Evolutionary conservation across 2,113 vertebrate genomes (phyloP).

Genomic region (Amphilophus citrinellus): DNA sequence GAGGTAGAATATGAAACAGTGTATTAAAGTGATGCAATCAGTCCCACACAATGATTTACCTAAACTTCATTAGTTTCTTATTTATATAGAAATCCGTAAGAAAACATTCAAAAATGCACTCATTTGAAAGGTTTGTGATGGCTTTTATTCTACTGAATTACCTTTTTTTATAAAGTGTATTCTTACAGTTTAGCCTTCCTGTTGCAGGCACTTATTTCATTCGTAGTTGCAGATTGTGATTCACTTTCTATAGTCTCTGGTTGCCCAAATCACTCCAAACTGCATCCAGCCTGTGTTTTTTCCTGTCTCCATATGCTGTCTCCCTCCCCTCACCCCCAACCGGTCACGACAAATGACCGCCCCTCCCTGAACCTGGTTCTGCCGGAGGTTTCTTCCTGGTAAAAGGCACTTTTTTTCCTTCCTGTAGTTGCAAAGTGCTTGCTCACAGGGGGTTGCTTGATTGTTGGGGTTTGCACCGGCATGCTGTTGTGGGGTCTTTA

Average conservation of each 20-base stretch:
- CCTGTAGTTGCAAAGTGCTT: no score
- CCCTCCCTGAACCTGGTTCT: fast-evolving
- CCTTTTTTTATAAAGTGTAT: no score
- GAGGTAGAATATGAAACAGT: no score
- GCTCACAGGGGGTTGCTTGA: not conserved
- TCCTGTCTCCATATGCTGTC: not conserved
- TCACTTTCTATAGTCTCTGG: not conserved
- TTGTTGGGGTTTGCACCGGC: not conserved
- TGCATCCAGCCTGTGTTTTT: not conserved
- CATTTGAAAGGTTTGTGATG: no score
- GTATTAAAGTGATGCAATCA: no score
- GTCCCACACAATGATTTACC: no score
- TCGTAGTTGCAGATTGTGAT: no score
- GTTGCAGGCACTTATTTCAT: fast-evolving
- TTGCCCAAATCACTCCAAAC: not conserved
- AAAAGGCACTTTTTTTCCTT: no score
- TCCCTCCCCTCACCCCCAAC: fast-evolving
- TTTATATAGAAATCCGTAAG: no score
- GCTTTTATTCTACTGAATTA: no score
- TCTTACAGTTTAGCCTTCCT: not conserved
- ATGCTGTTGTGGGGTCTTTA: not conserved
- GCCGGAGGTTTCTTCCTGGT: not conserved
- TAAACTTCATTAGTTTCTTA: no score
- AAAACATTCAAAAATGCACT: no score
- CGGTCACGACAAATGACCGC: fast-evolving